These are phyloP conservation scores for Neodiprion fabricii DNA, from an alignment of 1,140 invertebrate species.

Conservation along the genomic window DNA sequence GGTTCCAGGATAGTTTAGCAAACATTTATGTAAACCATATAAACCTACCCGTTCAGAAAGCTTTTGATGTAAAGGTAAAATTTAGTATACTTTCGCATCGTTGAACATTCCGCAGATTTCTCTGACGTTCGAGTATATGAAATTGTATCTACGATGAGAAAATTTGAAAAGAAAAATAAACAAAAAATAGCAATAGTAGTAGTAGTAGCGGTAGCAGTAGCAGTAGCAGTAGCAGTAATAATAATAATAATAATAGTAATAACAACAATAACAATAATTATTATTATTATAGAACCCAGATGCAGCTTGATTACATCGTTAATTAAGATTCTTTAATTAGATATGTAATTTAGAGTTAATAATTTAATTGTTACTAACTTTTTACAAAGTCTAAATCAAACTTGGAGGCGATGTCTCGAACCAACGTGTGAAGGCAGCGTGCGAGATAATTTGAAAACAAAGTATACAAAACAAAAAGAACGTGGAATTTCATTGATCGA, in stretches of 20 bases:
- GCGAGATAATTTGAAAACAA: conserved; percentile 31
- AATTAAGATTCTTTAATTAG: conserved; percentile 2
- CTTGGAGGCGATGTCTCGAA: conserved; percentile 34
- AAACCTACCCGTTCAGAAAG: neutral
- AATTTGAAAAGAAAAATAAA: neutral
- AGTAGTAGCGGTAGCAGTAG: too few species aligned
- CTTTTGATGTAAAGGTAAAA: neutral
- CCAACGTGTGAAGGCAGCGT: conserved; percentile 20
- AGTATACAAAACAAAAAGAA: conserved; percentile 29
- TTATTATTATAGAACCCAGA: neutral
- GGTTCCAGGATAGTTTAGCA: neutral
- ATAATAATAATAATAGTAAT: too few species aligned
- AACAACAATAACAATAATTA: too few species aligned
- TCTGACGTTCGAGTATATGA: neutral
- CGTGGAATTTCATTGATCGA: conserved; percentile 1
- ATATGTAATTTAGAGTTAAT: conserved; percentile 32
- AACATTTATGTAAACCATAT: too few species aligned
- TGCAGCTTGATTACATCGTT: neutral
- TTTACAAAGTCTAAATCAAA: conserved; percentile 36
- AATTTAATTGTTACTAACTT: conserved; percentile 53
- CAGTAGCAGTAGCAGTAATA: too few species aligned
- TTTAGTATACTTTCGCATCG: too few species aligned
- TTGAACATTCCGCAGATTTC: neutral
- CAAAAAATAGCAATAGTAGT: neutral
- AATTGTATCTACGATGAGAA: neutral